Percentiles rank a stretch among this genome's conserved stretches.
Conservation (phyloP, 2,113 vertebrate genomes). For the Puntigrus tetrazona region DNA sequence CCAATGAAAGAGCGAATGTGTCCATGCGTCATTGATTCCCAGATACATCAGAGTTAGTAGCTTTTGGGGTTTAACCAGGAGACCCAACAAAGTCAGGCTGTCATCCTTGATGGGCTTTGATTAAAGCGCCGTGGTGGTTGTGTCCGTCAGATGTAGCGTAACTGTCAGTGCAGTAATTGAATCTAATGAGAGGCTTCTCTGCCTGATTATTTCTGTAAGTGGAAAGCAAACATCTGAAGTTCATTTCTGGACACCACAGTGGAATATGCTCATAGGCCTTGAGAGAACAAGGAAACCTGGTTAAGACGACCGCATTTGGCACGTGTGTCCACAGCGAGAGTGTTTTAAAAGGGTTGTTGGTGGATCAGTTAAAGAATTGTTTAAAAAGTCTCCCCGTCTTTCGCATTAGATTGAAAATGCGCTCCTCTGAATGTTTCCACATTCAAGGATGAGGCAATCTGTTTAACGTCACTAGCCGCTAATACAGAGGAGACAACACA, state of each 20-base stretch:
- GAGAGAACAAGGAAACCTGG: constrained; percentile 8
- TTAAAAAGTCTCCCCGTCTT: constrained; percentile 35
- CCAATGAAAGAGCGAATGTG: neutral
- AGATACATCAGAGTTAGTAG: constrained; percentile 24
- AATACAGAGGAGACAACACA: constrained; percentile 24
- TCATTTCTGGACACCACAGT: constrained; percentile 30
- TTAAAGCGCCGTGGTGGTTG: constrained; percentile 42
- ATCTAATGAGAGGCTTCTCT: constrained; percentile 58
- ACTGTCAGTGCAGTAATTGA: constrained; percentile 57
- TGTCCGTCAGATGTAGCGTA: constrained; percentile 26
- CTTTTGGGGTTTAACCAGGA: constrained; percentile 45
- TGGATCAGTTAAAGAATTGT: constrained; percentile 36
- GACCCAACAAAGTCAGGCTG: constrained; percentile 41
- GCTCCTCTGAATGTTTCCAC: constrained; percentile 21
- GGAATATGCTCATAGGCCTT: constrained; percentile 10
- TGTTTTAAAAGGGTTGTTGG: constrained; percentile 34
- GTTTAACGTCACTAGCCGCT: neutral
- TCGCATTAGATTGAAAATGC: constrained; percentile 22
- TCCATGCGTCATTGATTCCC: constrained; percentile 50
- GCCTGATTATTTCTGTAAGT: constrained; percentile 56
- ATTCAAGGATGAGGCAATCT: constrained; percentile 45
- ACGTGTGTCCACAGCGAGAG: neutral
- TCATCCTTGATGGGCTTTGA: constrained; percentile 49
- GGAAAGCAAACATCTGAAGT: constrained; percentile 58
- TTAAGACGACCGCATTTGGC: constrained; percentile 24